These are phyloP conservation scores for Melanargia galathea DNA, from an alignment of 2,888 invertebrate genomes.

Conservation along the genomic window DNA sequence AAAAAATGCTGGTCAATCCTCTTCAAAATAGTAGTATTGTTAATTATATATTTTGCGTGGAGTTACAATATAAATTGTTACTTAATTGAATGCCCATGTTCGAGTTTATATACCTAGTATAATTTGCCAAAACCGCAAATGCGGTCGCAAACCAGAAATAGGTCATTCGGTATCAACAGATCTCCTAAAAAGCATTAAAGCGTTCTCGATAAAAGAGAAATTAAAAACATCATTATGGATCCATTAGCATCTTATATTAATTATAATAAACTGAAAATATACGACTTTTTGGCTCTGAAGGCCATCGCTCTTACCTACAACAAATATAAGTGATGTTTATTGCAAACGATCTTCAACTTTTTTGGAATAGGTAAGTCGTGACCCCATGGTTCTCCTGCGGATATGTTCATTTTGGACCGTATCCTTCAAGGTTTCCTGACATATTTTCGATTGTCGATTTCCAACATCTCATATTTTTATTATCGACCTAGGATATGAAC, in stretches of 20 bases:
- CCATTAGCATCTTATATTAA: slow-evolving; percentile 4
- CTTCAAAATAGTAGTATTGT: too few species aligned
- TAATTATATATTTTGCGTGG: not conserved
- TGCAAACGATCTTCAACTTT: too few species aligned
- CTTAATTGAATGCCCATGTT: slow-evolving; percentile 24
- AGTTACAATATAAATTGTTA: slow-evolving; percentile 2
- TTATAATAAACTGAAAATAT: not conserved
- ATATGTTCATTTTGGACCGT: too few species aligned
- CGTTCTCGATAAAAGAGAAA: slow-evolving; percentile 9
- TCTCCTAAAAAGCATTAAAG: slow-evolving; percentile 23
- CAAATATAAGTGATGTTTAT: too few species aligned
- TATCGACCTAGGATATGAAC: too few species aligned
- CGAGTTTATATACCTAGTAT: slow-evolving; percentile 22
- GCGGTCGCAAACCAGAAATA: slow-evolving; percentile 26
- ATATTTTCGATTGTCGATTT: too few species aligned
- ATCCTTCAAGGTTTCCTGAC: too few species aligned
- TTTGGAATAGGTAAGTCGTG: too few species aligned
- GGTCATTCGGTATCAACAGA: slow-evolving; percentile 24
- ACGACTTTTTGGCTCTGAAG: not conserved
- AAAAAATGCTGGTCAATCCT: too few species aligned
- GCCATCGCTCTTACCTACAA: too few species aligned
- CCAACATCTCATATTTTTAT: too few species aligned
- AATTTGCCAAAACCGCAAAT: slow-evolving; percentile 25
- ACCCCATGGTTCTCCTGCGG: too few species aligned
- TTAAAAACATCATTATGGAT: slow-evolving; percentile 4